Percentiles rank a stretch among this genome's conserved stretches.
These are phyloP conservation scores for Drosophila melanogaster DNA, from an alignment of 1,140 invertebrate genomes.

Conservation along the genomic window DNA sequence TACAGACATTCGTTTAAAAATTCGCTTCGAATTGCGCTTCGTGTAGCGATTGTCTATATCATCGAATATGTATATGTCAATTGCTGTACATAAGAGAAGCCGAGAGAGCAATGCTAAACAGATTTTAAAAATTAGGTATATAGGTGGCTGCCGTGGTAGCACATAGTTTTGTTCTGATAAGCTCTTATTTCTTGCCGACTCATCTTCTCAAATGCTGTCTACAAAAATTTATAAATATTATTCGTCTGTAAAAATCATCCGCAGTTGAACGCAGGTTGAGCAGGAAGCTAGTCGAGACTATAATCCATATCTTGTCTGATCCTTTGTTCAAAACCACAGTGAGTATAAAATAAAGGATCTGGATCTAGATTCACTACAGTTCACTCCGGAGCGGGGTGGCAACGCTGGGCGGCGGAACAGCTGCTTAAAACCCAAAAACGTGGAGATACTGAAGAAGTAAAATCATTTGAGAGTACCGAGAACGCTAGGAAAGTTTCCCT, in stretches of 20 bases:
- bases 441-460: conserved; percentile 33
- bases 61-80: conserved; percentile 6
- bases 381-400: conserved; percentile 29
- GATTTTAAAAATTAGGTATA: conserved; percentile 23
- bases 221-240: conserved; percentile 56
- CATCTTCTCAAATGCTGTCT: conserved; percentile 32
- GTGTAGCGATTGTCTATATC: not conserved
- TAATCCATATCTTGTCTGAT: not conserved
- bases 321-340: conserved; percentile 21
- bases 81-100: conserved; percentile 1
- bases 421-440: conserved; percentile 56
- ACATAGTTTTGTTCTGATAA: conserved; percentile 57
- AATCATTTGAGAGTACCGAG: conserved; percentile 12
- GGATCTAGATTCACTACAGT: not conserved
- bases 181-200: conserved; percentile 40
- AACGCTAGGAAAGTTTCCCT: conserved; percentile 39
- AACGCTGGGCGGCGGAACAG: conserved; percentile 36
- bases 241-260: conserved; percentile 8
- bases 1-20: conserved; percentile 14
- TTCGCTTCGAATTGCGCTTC: conserved; percentile 2
- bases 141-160: conserved; percentile 6
- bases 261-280: conserved; percentile 34
- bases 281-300: conserved; percentile 29
- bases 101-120: conserved; percentile 14
- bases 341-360: conserved; percentile 32